Base-by-base conservation (phyloP, 2,888 invertebrate species). In the Criorhina ranunculi region DNA sequence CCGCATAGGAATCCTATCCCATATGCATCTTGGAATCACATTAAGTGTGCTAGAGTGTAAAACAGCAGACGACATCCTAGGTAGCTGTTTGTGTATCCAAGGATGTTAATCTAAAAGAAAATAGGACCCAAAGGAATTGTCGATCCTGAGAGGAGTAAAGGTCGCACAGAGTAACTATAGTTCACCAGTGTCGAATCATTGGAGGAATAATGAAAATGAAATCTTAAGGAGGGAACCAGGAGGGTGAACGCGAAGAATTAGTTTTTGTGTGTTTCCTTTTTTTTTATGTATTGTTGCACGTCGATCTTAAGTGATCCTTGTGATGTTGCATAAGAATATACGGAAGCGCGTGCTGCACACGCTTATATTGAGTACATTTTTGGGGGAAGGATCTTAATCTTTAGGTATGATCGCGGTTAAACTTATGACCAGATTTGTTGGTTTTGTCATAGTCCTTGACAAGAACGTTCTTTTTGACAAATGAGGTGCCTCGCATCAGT, bases 11-110 rank as follows among this genome's bases (percentile, higher is more conserved):
- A 72, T 70, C 72, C 67, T 5, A 44, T 67, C 51, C 40, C 77
- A 66, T 62, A 60, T 67, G 78, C 83, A 73, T 78, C 79, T 49
- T 80, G 80, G 29, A 79, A 75, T 79, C 69, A 57, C 64, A 78
- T 78, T 78, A 83, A 83, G 60, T 73, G 42, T 37, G 19, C 64
- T 69, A 57, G 29, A 55, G 53, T 64, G 77, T 64, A 46, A 44
- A 44, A 35, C 44, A 24, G 51, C 76, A 66, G 49, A 62, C 59
- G 3, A 17, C 62, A 62, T 67, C 55, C 40, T 85, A 85, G 83
- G 83, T 85, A 85, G 85, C 75, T 80, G 69, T 70, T 79, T 85
- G 75, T 85, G 70, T 80, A 85, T 60, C 69, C 75, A 70, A 60
- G 64, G 69, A 85, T 85, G 70, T 70, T 80, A 73, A 64, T 70